Evolutionary conservation across 2,888 invertebrate species (phyloP).

Genomic region (Dendrolimus houi): DNA sequence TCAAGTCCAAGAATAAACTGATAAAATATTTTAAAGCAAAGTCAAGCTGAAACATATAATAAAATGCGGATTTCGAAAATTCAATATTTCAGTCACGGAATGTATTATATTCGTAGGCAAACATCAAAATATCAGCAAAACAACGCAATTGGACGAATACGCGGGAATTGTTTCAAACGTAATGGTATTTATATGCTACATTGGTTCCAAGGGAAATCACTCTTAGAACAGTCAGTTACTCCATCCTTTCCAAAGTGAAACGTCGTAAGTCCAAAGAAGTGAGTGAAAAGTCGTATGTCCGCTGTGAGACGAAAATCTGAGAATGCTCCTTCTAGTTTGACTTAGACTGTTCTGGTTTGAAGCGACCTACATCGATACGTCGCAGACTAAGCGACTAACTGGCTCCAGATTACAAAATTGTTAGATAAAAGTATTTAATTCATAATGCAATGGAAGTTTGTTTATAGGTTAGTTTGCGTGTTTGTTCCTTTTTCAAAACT

Average conservation of each 20-base stretch:
- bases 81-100: not conserved
- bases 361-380: not conserved
- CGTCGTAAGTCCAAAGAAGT: not conserved
- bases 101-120: not conserved
- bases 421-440: too few relatives aligned
- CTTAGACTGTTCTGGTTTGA: conserved; percentile 8
- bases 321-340: not conserved
- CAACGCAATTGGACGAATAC: conserved; percentile 40
- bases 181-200: conserved; percentile 75
- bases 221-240: conserved; percentile 63
- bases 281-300: conserved; percentile 18
- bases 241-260: conserved; percentile 33
- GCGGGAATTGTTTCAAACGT: conserved; percentile 67
- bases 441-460: too few relatives aligned
- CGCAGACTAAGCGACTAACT: not conserved
- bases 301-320: not conserved
- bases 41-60: not conserved
- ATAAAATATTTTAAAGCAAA: too few relatives aligned
- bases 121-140: conserved; percentile 18
- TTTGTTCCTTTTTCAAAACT: too few relatives aligned
- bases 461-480: too few relatives aligned
- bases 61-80: not conserved
- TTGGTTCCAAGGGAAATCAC: conserved; percentile 76
- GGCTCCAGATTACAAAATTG: not conserved
- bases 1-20: too few relatives aligned